These are phyloP conservation scores for Drosophila takahashii DNA, from an alignment of 1,140 invertebrate species.

Conservation along the genomic window DNA sequence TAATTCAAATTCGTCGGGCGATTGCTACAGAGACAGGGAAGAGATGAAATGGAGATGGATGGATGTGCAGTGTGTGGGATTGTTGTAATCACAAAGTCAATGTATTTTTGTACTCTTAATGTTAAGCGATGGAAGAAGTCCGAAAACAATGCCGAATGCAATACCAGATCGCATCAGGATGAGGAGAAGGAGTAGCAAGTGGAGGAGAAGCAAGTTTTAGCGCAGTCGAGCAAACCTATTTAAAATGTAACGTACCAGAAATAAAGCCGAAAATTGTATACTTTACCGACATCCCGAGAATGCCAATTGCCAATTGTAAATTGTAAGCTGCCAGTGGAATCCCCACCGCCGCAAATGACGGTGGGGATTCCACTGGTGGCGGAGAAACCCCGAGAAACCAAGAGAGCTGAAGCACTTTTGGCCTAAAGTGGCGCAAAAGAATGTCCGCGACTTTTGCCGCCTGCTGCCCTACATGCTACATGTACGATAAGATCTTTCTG, in stretches of 20 bases:
- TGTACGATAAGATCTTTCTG: slow-evolving; percentile 31
- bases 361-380: slow-evolving; percentile 36
- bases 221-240: slow-evolving; percentile 35
- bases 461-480: slow-evolving; percentile 25
- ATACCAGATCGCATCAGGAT: slow-evolving; percentile 2
- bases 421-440: slow-evolving; percentile 12
- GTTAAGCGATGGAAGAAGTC: slow-evolving; percentile 58
- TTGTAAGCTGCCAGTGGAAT: not conserved
- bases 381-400: not conserved
- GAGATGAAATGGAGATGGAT: no score
- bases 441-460: slow-evolving; percentile 14
- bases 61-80: slow-evolving; percentile 13
- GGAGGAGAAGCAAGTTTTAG: slow-evolving; percentile 7
- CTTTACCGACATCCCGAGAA: slow-evolving; percentile 14
- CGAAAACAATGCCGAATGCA: not conserved
- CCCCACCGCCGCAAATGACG: slow-evolving; percentile 11
- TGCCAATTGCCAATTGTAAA: slow-evolving; percentile 18
- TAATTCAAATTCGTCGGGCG: slow-evolving; percentile 35
- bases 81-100: slow-evolving; percentile 64
- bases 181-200: not conserved
- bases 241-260: slow-evolving; percentile 46
- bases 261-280: slow-evolving; percentile 45
- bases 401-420: slow-evolving; percentile 1
- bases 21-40: not conserved
- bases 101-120: slow-evolving; percentile 79